phyloP scores from a whole-genome alignment of 2,888 invertebrate genomes.

The Leptopilina myrica region DNA sequence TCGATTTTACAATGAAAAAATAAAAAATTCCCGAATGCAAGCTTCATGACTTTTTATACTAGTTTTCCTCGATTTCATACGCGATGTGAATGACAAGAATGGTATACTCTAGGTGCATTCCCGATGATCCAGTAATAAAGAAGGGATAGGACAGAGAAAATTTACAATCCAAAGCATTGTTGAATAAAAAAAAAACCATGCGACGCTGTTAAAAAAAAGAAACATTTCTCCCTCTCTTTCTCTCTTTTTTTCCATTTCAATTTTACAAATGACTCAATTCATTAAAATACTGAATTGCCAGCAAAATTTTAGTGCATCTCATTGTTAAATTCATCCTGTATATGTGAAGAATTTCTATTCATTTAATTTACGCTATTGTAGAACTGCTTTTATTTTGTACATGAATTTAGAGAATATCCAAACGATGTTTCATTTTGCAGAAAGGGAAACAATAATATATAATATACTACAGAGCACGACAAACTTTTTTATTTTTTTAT shows the following conservation, averaged over 20 bases:
- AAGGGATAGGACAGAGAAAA: not conserved
- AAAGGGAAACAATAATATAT: no score
- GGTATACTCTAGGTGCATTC: not conserved
- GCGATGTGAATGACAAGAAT: slow-evolving; percentile 29
- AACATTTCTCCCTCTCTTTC: not conserved
- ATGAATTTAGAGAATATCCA: no score
- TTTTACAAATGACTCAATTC: not conserved
- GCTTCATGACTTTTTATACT: slow-evolving; percentile 31
- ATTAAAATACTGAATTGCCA: not conserved
- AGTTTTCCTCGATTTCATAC: slow-evolving; percentile 13
- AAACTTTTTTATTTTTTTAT: no score
- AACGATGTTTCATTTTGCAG: no score
- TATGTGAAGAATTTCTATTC: not conserved
- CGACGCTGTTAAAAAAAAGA: not conserved
- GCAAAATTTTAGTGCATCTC: not conserved
- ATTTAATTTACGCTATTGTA: not conserved
- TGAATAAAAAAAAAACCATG: not conserved
- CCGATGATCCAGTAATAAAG: slow-evolving; percentile 22
- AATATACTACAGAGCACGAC: no score
- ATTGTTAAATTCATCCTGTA: not conserved
- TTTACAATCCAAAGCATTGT: slow-evolving; percentile 14
- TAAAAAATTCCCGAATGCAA: slow-evolving; percentile 25
- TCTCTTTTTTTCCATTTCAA: not conserved
- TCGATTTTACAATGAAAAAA: slow-evolving; percentile 33
- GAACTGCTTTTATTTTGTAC: no score